phyloP scores from a whole-genome alignment of 2,888 invertebrate species.

The Apocheima hispidaria region DNA sequence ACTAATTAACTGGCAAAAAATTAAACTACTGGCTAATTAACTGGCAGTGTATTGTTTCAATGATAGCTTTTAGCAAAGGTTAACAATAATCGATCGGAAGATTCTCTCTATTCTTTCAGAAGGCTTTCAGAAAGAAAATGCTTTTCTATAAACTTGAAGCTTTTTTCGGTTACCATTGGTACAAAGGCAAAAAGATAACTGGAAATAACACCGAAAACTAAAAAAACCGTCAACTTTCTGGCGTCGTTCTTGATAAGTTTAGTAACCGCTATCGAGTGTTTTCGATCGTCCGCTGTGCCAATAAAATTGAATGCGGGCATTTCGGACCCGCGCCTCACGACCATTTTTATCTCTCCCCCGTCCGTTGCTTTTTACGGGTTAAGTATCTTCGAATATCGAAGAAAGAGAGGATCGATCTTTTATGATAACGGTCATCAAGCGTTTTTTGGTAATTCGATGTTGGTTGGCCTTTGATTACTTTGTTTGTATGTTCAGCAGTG shows the following conservation, averaged over 20 bases:
- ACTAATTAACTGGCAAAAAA: no score
- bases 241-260: conserved; percentile 5
- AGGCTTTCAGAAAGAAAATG: no score
- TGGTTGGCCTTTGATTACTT: background rate
- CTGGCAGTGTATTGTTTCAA: no score
- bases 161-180: no score
- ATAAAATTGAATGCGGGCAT: conserved; percentile 44
- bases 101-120: no score
- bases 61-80: no score
- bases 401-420: conserved; percentile 20
- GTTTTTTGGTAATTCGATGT: background rate
- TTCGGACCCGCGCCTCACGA: conserved; percentile 37
- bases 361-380: conserved; percentile 39
- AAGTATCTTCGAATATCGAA: conserved; percentile 34
- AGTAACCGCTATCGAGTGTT: conserved; percentile 20
- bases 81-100: no score
- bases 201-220: no score
- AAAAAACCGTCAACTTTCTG: background rate
- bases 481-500: background rate
- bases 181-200: no score
- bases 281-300: conserved; percentile 22
- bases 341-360: conserved; percentile 39
- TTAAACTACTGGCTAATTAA: no score
- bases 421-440: conserved; percentile 14
- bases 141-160: no score